A percentile compares a stretch with the other conserved stretches of the same genome.
These are phyloP conservation scores for Manacus vitellinus DNA, from an alignment of 2,113 vertebrate species.

Conservation along the genomic window DNA sequence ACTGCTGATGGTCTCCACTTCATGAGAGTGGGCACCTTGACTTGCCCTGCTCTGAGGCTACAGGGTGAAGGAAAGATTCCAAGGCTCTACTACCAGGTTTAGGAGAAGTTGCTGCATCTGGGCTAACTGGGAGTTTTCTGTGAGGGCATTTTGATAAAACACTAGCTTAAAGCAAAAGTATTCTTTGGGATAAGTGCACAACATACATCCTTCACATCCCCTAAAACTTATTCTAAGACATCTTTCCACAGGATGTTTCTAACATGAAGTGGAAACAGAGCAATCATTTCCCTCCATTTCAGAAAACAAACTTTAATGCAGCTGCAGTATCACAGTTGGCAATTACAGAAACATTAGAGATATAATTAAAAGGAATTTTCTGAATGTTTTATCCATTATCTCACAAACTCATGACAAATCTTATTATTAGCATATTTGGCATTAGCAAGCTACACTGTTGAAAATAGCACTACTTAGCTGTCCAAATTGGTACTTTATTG, in stretches of 20 bases:
- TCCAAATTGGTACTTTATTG: neutral
- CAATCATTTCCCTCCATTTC: neutral
- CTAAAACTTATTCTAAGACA: neutral
- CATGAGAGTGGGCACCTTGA: fast-evolving
- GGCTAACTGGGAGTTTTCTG: neutral
- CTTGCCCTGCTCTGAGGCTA: neutral
- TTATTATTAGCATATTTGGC: neutral
- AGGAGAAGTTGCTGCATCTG: neutral
- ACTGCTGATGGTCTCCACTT: neutral
- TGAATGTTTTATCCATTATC: neutral
- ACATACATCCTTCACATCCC: neutral
- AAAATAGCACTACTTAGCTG: neutral
- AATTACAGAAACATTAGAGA: neutral
- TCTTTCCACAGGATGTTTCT: neutral
- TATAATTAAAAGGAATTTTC: neutral
- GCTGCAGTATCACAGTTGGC: neutral
- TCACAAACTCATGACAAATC: neutral
- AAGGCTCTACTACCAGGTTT: neutral
- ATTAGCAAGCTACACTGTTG: neutral
- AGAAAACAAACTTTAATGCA: neutral
- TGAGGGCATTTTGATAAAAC: neutral
- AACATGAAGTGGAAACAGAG: fast-evolving
- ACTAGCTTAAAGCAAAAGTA: neutral
- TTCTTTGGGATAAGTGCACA: neutral
- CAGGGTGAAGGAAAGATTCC: fast-evolving